phyloP scores from a whole-genome alignment of 2,113 vertebrate genomes.

The Entomyzon cyanotis region DNA sequence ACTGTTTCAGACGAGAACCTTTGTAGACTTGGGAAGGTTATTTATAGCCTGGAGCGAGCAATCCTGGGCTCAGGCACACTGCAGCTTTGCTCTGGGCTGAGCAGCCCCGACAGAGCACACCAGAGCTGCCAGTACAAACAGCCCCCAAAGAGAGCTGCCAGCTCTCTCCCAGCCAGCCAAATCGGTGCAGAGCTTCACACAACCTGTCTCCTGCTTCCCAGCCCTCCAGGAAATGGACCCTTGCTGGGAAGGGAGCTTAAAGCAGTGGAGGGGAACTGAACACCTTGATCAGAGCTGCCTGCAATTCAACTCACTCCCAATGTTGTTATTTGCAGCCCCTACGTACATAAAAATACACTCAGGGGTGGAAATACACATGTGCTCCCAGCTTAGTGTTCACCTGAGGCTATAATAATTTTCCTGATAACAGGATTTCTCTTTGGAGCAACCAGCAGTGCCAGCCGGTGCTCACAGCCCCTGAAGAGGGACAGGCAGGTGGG shows the following conservation, averaged over 20 bases:
- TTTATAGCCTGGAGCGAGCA: constrained; percentile 45
- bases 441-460: neutral
- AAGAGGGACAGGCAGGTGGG: neutral
- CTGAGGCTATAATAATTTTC: neutral
- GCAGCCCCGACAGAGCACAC: neutral
- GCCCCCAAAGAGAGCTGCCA: constrained; percentile 12
- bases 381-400: neutral
- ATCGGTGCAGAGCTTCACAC: neutral
- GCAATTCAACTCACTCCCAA: neutral
- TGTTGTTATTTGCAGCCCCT: neutral
- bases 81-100: constrained; percentile 24
- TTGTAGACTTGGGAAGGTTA: constrained; percentile 42
- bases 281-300: accelerated
- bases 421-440: neutral
- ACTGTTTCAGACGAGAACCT: constrained; percentile 1
- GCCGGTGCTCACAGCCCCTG: accelerated
- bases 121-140: constrained; percentile 39
- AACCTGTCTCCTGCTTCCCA: neutral
- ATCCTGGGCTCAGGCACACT: neutral
- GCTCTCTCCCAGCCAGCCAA: neutral
- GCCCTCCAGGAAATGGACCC: neutral
- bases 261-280: neutral
- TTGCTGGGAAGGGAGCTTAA: neutral
- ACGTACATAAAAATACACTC: accelerated
- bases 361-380: neutral